Conservation (phyloP, 2,113 vertebrate species). For the Tylochromis polylepis region DNA sequence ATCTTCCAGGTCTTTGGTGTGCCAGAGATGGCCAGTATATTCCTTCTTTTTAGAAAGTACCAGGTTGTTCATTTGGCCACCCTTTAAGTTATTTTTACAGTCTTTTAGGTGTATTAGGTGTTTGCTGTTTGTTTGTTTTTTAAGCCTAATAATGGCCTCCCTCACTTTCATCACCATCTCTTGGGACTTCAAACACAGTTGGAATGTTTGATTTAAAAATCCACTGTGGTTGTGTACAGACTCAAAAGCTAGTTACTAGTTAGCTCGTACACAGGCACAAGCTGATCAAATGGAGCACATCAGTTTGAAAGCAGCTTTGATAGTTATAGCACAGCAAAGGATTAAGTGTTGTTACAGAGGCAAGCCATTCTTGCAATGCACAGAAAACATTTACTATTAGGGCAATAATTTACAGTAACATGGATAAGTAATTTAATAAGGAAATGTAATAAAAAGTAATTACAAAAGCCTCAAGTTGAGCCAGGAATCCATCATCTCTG, state of each 20-base stretch:
- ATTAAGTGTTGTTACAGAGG: background rate
- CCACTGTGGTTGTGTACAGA: background rate
- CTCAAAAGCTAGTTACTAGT: background rate
- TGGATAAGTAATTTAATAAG: background rate
- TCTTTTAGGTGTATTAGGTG: background rate
- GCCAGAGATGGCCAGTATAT: background rate
- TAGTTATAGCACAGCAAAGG: background rate
- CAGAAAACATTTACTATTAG: background rate
- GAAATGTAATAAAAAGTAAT: background rate
- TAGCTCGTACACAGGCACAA: accelerated
- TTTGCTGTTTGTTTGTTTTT: background rate
- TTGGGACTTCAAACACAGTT: background rate
- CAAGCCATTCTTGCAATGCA: background rate
- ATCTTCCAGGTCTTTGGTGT: background rate
- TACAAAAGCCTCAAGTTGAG: background rate
- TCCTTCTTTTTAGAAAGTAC: background rate
- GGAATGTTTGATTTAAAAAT: background rate
- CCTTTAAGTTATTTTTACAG: background rate
- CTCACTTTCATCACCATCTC: background rate
- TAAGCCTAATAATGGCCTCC: background rate
- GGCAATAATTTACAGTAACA: background rate
- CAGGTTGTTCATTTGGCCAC: background rate
- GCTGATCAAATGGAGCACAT: background rate
- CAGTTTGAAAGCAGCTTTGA: background rate
- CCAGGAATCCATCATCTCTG: too few species aligned